Conservation (phyloP, 30 jellyfish, hydroid and myxozoan genomes). For the Chrysaora quinquecirrha region DNA sequence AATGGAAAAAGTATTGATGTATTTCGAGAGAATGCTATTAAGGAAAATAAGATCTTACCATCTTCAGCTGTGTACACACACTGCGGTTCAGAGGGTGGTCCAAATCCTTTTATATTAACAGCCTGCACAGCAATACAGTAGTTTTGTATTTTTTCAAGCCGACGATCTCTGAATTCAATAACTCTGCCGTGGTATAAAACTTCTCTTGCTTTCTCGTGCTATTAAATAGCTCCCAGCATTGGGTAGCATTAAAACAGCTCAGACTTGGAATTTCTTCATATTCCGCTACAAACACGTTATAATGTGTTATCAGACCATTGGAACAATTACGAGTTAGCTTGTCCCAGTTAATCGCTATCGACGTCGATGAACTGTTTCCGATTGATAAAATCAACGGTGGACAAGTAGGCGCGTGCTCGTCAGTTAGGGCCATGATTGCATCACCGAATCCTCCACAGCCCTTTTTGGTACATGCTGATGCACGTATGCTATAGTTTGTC, state of each 20-base stretch:
- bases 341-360: conserved; percentile 29
- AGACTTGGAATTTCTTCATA: not conserved
- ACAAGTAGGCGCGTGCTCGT: conserved; percentile 68
- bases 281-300: conserved; percentile 26
- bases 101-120: conserved; percentile 56
- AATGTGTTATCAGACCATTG: conserved; percentile 36
- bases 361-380: conserved; percentile 29
- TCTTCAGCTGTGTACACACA: conserved; percentile 67
- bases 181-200: not conserved
- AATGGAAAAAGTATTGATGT: too few species aligned
- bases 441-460: conserved; percentile 68
- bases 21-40: too few species aligned
- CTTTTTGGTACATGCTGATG: conserved; percentile 50
- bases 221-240: conserved; percentile 12
- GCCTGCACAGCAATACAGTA: conserved; percentile 58
- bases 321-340: conserved; percentile 36
- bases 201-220: conserved; percentile 4
- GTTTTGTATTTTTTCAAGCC: conserved; percentile 48
- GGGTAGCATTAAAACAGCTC: conserved; percentile 39
- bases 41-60: too few species aligned
- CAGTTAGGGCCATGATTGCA: conserved; percentile 18
- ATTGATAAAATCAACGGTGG: conserved; percentile 21
- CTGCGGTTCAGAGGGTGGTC: conserved; percentile 34
- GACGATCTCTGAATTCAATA: not conserved
- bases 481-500: conserved; percentile 47